Percentiles rank a stretch among this genome's conserved stretches.
Conservation (phyloP, 2,113 vertebrate species). For the Mixornis gularis region DNA sequence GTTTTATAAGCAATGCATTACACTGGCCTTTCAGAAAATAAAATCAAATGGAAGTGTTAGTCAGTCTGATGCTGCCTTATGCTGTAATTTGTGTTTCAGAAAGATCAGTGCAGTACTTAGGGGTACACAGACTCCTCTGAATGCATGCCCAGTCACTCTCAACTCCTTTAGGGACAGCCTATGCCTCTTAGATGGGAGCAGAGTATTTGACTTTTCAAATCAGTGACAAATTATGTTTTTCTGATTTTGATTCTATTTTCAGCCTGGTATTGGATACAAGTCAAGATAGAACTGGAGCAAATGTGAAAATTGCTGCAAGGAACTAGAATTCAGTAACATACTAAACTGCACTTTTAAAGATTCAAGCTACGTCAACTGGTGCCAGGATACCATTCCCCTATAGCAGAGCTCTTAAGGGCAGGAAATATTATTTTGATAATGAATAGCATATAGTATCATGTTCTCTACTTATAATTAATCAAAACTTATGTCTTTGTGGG, state of each 20-base stretch:
- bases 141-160: not conserved
- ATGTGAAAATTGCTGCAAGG: conserved; percentile 21
- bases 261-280: conserved; percentile 20
- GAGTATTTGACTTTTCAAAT: conserved; percentile 24
- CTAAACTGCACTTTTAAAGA: conserved; percentile 11
- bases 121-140: not conserved
- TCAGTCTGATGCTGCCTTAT: not conserved
- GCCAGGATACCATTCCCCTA: not conserved
- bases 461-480: not conserved
- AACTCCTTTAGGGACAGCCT: not conserved
- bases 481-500: not conserved
- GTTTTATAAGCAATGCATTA: not conserved
- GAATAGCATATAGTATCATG: not conserved
- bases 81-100: not conserved
- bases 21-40: not conserved
- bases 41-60: not conserved
- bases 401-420: not conserved
- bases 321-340: not conserved
- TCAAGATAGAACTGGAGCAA: conserved; percentile 44
- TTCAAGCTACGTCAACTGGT: not conserved
- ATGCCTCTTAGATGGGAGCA: not conserved
- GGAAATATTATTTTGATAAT: not conserved
- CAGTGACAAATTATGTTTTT: not conserved
- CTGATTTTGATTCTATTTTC: conserved; percentile 47
- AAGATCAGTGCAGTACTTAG: not conserved